phyloP scores from a whole-genome alignment of 1,140 invertebrate species.

The Drosophila gunungcola region DNA sequence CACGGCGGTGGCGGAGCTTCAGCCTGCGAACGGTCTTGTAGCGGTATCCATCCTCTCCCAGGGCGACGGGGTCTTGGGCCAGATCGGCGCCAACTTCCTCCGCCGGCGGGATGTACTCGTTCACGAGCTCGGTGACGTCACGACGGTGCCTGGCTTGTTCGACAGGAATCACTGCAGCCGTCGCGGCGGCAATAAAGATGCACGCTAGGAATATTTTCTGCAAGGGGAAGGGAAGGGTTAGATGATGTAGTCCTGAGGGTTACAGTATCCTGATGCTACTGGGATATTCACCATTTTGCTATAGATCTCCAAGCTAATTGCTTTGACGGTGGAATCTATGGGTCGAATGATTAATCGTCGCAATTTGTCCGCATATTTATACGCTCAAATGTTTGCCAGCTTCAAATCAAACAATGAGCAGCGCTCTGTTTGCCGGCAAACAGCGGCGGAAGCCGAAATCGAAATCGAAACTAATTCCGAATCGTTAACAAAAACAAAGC shows the following conservation, averaged over 20 bases:
- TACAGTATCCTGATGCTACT: slow-evolving; percentile 27
- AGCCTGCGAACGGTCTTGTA: slow-evolving; percentile 63
- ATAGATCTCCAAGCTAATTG: slow-evolving; percentile 80
- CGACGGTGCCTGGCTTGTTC: slow-evolving; percentile 81
- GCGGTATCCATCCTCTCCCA: slow-evolving; percentile 56
- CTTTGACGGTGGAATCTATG: slow-evolving; percentile 77
- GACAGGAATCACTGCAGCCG: slow-evolving; percentile 83
- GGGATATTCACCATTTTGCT: slow-evolving; percentile 68
- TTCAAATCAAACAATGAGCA: slow-evolving; percentile 65
- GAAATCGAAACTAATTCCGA: slow-evolving; percentile 26
- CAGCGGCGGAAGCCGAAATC: slow-evolving; percentile 37
- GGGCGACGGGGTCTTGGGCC: slow-evolving; percentile 53
- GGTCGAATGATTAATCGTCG: slow-evolving; percentile 82
- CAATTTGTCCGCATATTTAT: slow-evolving; percentile 81
- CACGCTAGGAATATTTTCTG: slow-evolving; percentile 77
- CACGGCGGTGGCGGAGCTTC: slow-evolving; percentile 62
- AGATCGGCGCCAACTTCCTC: slow-evolving; percentile 55
- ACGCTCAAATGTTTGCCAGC: slow-evolving; percentile 72
- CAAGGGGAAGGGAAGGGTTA: slow-evolving; percentile 9
- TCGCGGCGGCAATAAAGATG: slow-evolving; percentile 79
- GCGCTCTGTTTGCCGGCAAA: slow-evolving; percentile 72
- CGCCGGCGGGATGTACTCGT: slow-evolving; percentile 68
- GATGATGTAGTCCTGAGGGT: slow-evolving; percentile 11
- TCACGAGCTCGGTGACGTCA: slow-evolving; percentile 70
- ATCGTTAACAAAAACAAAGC: slow-evolving; percentile 55